Conservation (phyloP, 2,888 invertebrate species). For the Cerastoderma edule region DNA sequence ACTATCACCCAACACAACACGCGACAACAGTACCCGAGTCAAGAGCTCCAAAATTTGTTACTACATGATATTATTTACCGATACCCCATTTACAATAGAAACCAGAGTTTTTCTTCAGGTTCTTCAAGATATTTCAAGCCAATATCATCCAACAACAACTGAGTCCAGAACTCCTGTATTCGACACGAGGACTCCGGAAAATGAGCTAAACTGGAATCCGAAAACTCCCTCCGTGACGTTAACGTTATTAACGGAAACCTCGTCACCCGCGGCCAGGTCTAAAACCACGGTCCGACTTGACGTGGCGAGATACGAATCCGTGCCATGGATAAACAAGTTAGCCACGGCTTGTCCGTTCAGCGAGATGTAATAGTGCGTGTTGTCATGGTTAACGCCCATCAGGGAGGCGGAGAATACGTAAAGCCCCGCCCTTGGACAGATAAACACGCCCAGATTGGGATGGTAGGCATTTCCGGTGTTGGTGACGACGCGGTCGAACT, state of each 20-base stretch:
- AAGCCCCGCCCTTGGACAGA: slow-evolving; percentile 14
- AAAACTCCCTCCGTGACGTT: slow-evolving; percentile 17
- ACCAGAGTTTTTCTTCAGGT: too few relatives aligned
- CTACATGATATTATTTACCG: too few relatives aligned
- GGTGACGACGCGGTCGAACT: slow-evolving; percentile 19
- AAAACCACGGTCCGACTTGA: slow-evolving; percentile 12
- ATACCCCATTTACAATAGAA: too few relatives aligned
- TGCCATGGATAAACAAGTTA: slow-evolving; percentile 12
- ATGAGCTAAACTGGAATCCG: slow-evolving; percentile 15
- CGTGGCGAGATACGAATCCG: background rate
- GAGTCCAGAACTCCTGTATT: background rate
- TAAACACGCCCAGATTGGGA: slow-evolving; percentile 17
- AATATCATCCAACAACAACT: background rate
- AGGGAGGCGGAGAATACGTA: slow-evolving; percentile 18
- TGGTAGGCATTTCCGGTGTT: slow-evolving; percentile 13
- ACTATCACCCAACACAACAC: too few relatives aligned
- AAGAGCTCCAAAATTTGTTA: too few relatives aligned
- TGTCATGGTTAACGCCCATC: slow-evolving; percentile 11
- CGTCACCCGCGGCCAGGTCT: slow-evolving; percentile 3
- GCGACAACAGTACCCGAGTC: too few relatives aligned
- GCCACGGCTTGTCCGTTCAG: slow-evolving; percentile 7
- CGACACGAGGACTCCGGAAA: slow-evolving; percentile 10
- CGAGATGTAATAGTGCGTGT: slow-evolving; percentile 7
- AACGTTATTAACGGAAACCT: slow-evolving; percentile 10
- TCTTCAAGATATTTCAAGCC: too few relatives aligned